A percentile compares a stretch with the other conserved stretches of the same genome.
Evolutionary conservation across 2,113 vertebrate genomes (phyloP).

Genomic region (Siniperca chuatsi): DNA sequence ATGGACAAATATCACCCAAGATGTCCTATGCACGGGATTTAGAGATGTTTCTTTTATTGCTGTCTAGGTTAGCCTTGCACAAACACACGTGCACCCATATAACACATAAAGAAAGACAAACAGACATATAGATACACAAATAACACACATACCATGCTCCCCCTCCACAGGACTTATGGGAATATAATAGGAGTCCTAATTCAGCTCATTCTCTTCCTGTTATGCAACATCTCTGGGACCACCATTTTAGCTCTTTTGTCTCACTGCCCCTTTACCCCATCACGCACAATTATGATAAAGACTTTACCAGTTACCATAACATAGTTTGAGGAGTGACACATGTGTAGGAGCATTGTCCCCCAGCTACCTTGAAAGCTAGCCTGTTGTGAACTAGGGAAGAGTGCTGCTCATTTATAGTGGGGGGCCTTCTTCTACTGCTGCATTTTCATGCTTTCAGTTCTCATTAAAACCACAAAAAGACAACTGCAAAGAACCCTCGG

Average conservation of each 20-base stretch:
- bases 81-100: neutral
- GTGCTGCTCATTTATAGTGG: slow-evolving; percentile 62
- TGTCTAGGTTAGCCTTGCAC: neutral
- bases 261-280: slow-evolving; percentile 35
- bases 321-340: slow-evolving; percentile 63
- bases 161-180: too few species aligned
- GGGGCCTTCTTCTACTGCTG: slow-evolving; percentile 62
- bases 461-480: slow-evolving; percentile 81
- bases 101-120: neutral
- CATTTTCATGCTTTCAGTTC: slow-evolving; percentile 81
- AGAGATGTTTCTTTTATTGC: neutral
- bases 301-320: slow-evolving; percentile 62
- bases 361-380: slow-evolving; percentile 38
- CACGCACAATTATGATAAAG: slow-evolving; percentile 71
- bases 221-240: slow-evolving; percentile 28
- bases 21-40: neutral
- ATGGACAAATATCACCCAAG: neutral
- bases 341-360: slow-evolving; percentile 60
- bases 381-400: slow-evolving; percentile 43
- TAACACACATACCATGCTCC: neutral
- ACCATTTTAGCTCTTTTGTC: slow-evolving; percentile 23
- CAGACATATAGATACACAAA: neutral
- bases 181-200: slow-evolving; percentile 29
- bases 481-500: slow-evolving; percentile 62
- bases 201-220: slow-evolving; percentile 36